Conservation (phyloP, 1,140 invertebrate species). For the Bombus confusus region DNA sequence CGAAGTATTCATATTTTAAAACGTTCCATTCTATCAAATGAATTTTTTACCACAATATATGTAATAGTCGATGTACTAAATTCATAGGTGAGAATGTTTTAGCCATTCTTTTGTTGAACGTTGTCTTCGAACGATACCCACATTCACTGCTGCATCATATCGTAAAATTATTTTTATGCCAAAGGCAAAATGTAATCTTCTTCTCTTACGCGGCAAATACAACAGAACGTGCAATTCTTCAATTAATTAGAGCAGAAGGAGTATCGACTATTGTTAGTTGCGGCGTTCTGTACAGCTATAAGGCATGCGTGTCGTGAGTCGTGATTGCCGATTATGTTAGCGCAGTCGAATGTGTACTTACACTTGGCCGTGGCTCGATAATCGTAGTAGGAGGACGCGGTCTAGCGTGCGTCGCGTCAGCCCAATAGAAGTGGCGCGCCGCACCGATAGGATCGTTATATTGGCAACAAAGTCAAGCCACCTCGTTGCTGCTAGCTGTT, state of each 20-base stretch:
- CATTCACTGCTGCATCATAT: too few relatives aligned
- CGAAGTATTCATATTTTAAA: too few relatives aligned
- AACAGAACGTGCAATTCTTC: background rate
- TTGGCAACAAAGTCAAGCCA: conserved; percentile 49
- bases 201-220: background rate
- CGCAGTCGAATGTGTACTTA: conserved; percentile 36
- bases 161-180: too few relatives aligned
- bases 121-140: too few relatives aligned
- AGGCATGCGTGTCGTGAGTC: conserved; percentile 1
- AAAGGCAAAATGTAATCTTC: too few relatives aligned
- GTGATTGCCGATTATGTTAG: conserved; percentile 35
- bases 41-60: too few relatives aligned
- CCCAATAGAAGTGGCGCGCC: conserved; percentile 36
- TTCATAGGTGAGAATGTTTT: too few relatives aligned
- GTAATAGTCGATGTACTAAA: too few relatives aligned
- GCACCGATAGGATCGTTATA: conserved; percentile 55
- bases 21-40: too few relatives aligned
- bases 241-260: background rate
- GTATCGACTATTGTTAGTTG: background rate
- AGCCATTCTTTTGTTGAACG: too few relatives aligned
- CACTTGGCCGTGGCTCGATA: conserved; percentile 47
- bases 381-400: conserved; percentile 39
- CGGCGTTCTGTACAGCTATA: background rate
- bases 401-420: conserved; percentile 49
- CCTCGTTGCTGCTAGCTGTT: background rate